These are phyloP conservation scores for Aythya baeri DNA, from an alignment of 2,113 vertebrate species.

Conservation along the genomic window DNA sequence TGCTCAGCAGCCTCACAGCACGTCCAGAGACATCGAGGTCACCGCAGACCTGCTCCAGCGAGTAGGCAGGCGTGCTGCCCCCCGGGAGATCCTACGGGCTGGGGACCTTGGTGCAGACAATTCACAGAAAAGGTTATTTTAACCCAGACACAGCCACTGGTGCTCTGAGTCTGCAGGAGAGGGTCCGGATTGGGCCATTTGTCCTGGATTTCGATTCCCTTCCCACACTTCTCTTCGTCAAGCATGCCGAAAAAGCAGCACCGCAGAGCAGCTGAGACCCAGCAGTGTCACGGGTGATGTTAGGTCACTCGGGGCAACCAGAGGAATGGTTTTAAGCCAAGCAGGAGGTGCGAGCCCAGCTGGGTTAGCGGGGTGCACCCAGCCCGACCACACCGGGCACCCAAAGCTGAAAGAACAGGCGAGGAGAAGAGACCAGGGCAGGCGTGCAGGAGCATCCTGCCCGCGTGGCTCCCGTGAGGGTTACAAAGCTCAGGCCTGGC, in stretches of 20 bases:
- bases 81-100: too few species aligned
- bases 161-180: neutral
- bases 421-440: neutral
- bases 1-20: too few species aligned
- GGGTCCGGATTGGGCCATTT: fast-evolving
- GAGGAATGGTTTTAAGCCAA: neutral
- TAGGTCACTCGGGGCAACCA: fast-evolving
- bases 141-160: neutral
- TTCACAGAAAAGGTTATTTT: too few species aligned
- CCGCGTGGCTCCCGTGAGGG: neutral
- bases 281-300: fast-evolving
- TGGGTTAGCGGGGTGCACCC: neutral
- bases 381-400: neutral
- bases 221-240: neutral
- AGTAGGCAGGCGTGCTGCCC: too few species aligned
- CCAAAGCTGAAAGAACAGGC: neutral
- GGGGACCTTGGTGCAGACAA: too few species aligned
- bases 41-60: too few species aligned
- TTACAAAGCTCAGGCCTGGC: neutral
- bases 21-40: too few species aligned
- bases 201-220: neutral
- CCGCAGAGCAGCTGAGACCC: neutral
- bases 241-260: neutral
- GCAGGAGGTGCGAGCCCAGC: neutral
- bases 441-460: neutral